Base-by-base conservation (phyloP, 2,113 vertebrate species). In the Siphamia tubifer region DNA sequence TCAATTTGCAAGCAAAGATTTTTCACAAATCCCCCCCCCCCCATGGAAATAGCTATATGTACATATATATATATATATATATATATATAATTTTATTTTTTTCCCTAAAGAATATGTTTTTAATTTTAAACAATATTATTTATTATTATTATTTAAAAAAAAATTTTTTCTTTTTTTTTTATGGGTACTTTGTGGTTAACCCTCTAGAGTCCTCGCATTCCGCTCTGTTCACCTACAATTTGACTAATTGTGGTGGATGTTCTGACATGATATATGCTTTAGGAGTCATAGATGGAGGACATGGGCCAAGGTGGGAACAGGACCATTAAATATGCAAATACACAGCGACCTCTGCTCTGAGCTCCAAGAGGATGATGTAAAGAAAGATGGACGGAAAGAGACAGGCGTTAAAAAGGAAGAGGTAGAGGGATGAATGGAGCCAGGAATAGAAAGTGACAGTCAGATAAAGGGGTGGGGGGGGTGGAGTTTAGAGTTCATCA, bases 391-490 rank as follows among this genome's bases (percentile, higher is more conserved):
- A 81, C 63, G 64, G 77, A 74, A 70, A 75, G 65, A 68, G 83
- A 84, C 82, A 85, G 64, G 80, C 40, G 42, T 68, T 79, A 55
- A 83, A 81, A 74, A 61, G 63, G 52, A n/a, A n/a, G n/a, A 79
- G 32, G 47, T 44, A 72, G 73, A 64, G 56, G 36, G 63, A 77
- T 68, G 57, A 76, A 86, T 74, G 49, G 58, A 65, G 68, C 56
- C 16, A 2, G 49, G 66, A 36, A 85, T 84, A 17, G 61, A 79
- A 77, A 70, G 82, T 71, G 82, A 85, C 84, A 89, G 57, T 79
- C 34, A 63, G 55, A 81, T 60, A 51, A 76, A 63, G 39, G 47
- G 34, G 51, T 0, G 48, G 61, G 51, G 62, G 38, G 71, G 63
- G 19, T 15, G n/a, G 25, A 9, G 30, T 58, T 62, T 4, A 54